Evolutionary conservation across 2,888 invertebrate species (phyloP), one percentile per base, ranked within the genome.

Genomic region (Lysandra coridon): DNA sequence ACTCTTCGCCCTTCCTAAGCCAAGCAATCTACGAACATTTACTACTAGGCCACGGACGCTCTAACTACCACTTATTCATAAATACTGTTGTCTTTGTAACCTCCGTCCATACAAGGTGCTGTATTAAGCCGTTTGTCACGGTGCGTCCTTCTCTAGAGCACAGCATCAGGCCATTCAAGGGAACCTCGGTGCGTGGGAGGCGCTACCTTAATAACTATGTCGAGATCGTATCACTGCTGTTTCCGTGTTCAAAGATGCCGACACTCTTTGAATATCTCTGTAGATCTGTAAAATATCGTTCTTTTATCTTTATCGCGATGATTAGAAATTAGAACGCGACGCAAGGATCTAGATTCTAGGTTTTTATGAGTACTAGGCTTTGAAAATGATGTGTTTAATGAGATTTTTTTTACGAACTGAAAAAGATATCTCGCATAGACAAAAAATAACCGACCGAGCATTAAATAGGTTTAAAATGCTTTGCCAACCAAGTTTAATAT

Each of bases 171-270:
- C 53, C 53, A 76, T 76, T 76, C 33, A 76, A 76, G 44, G 14
- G 30, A 33, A 57, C 76, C 76, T 76, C 57, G 57, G 53, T 57
- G 76, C 53, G 76, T 76, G 76, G 76, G 76, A 76, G 76, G 57
- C 76, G 33, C 57, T 33, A 76, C 76, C 53, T 30, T 76, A 33
- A 76, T 33, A 57, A 57, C 75, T 49, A 37, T 53, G 53, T 57
- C 33, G 53, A 76, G 76, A 76, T 76, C 17, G 14, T 76, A 76
- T 76, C 76, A 2, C 33, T 17, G 30, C 33, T 76, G 53, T 76
- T 76, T 76, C 76, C 76, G 40, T 74, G 40, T 74, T 74, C 74
- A 74, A 44, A 74, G 44, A 44, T n/a, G 44, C 74, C 40, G 74
- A 69, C 14, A 69, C 64, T 30, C 64, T 57, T 57, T 57, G 57